Base-by-base conservation (phyloP, 2,797 vertebrate species). In the Dryobates pubescens region DNA sequence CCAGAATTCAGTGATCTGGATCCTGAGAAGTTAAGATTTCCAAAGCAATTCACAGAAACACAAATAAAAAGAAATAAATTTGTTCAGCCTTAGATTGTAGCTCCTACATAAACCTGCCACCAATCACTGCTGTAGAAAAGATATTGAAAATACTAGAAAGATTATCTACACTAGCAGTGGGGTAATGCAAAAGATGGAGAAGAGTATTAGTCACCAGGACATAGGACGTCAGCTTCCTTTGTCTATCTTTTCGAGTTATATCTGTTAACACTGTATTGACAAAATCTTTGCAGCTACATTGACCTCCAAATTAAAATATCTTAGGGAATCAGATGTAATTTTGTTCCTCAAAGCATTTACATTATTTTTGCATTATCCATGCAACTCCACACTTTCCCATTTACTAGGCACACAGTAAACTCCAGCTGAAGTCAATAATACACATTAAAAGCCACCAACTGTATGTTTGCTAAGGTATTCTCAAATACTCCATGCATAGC, bases 371-470 rank as follows among this genome's bases (percentile, higher is more conserved):
- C 88, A 95, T 95, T 97, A 95, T 7, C 47, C 88, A 96, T 95
- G 79, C 92, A 92, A 95, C 94, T 92, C 91, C 92, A 93, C 87
- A 80, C 87, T 86, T 94, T 94, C 75, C 71, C 93, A 96, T 95
- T 96, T 95, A 97, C 93, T 67, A 94, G 89, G 71, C 73, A 89
- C 79, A 95, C 81, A 91, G 92, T 96, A 95, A 97, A 96, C 74
- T 90, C 95, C 97, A 97, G 97, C 86, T 97, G 95, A 96, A 96
- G 96, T 92, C 94, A 97, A 96, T 97, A 96, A 97, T 94, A 86
- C 53, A 96, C 95, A 96, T 96, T 98, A 96, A 96, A 90, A 92
- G 95, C 57, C 75, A 90, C 80, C 93, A 96, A 94, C 90, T 94
- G 87, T 93, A 94, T 95, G 96, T 96, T 97, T 96, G 93, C 89